phyloP scores from a whole-genome alignment of 92 coral and sea anemone species.

The Epizoanthus rinbou region DNA sequence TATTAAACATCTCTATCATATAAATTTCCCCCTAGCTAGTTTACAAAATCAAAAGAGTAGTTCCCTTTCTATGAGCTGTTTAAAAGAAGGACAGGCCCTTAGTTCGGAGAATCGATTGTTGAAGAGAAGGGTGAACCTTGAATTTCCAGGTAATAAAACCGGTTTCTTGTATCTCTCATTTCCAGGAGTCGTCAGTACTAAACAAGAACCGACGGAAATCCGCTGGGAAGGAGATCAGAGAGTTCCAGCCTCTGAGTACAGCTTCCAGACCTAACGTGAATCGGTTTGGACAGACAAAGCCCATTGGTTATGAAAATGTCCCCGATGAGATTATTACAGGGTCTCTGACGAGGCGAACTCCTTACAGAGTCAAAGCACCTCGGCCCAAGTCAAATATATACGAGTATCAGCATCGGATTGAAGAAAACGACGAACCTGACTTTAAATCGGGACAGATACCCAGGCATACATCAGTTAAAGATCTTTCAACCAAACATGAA shows the following conservation, averaged over 20 bases:
- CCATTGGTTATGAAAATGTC: slow-evolving; percentile 37
- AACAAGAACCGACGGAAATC: slow-evolving; percentile 72
- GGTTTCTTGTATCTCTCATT: neutral
- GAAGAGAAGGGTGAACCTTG: no score
- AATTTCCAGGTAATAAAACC: no score
- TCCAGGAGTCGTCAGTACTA: slow-evolving; percentile 77
- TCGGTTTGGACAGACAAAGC: slow-evolving; percentile 33
- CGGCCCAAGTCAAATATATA: slow-evolving; percentile 62
- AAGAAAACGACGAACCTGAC: slow-evolving; percentile 6
- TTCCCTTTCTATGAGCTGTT: no score
- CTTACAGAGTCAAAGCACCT: slow-evolving; percentile 35
- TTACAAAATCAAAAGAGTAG: no score
- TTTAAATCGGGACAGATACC: slow-evolving; percentile 8
- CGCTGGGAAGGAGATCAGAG: slow-evolving; percentile 57
- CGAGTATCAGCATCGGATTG: slow-evolving; percentile 46
- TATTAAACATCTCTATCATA: no score
- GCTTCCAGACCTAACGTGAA: slow-evolving; percentile 58
- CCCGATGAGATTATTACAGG: slow-evolving; percentile 29
- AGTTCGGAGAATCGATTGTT: no score
- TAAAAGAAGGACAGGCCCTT: no score
- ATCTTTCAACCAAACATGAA: neutral
- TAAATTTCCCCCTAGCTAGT: no score
- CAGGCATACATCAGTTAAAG: slow-evolving; percentile 5
- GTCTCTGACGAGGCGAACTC: slow-evolving; percentile 34
- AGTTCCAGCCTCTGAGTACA: slow-evolving; percentile 67